Conservation (phyloP, 2,797 vertebrate species). For the Parauchenoglanis punctatus region DNA sequence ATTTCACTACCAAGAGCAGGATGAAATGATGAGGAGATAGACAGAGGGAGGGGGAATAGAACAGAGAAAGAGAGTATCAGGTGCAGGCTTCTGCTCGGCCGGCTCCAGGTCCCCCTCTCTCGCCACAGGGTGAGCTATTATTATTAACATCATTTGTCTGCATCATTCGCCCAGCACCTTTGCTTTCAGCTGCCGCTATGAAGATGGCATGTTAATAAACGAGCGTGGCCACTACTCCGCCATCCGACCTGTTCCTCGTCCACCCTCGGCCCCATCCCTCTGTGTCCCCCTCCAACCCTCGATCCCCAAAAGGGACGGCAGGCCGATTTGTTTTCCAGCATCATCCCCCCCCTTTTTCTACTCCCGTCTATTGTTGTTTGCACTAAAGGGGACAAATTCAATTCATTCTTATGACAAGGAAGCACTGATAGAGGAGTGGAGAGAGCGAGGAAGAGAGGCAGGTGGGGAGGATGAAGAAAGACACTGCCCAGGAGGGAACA, state of each 20-base stretch:
- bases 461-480: conserved; percentile 48
- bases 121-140: conserved; percentile 91
- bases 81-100: conserved; percentile 69
- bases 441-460: conserved; percentile 68
- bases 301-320: conserved; percentile 91
- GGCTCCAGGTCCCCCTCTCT: conserved; percentile 78
- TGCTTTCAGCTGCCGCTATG: conserved; percentile 88
- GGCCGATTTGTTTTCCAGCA: conserved; percentile 98
- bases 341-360: conserved; percentile 76
- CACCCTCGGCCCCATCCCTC: conserved; percentile 66
- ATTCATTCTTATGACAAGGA: conserved; percentile 99
- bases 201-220: conserved; percentile 97
- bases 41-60: conserved; percentile 21
- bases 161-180: conserved; percentile 89
- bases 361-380: conserved; percentile 98
- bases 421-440: conserved; percentile 79
- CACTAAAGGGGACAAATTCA: conserved; percentile 98
- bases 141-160: conserved; percentile 99
- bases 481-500: conserved; percentile 82
- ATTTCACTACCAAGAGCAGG: conserved; percentile 18
- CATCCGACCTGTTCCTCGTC: conserved; percentile 90
- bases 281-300: conserved; percentile 58
- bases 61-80: conserved; percentile 54
- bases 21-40: conserved; percentile 11
- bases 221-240: conserved; percentile 88